Base-by-base conservation (phyloP, 1,140 invertebrate genomes). In the Drosophila persimilis region DNA sequence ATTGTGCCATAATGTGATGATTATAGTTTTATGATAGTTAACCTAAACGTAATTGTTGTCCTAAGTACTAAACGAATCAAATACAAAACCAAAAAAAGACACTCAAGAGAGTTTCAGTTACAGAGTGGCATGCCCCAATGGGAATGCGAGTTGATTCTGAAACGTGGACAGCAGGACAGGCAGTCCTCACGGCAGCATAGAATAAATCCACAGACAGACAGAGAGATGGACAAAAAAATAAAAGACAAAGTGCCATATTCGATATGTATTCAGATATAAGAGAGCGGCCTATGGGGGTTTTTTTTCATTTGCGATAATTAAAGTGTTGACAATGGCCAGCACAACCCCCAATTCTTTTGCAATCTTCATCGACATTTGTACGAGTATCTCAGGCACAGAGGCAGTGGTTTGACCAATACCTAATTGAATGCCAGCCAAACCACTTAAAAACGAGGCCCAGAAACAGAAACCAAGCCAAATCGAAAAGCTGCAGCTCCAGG, bases 1-100 rank as follows among this genome's bases (percentile, higher is more conserved):
- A 81, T 89, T 89, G 85, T 89, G 85, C 85, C 85, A 89, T 89
- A 85, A 89, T 89, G 85, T 89, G 85, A 89, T 89, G 83, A 88
- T 86, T 86, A 88, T 86, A 88, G 83, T 79, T 77, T 69, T 72
- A 88, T 80, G 67, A 53, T 80, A 85, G 73, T 77, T 77, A 79
- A 88, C 77, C 73, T 85, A 78, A 86, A 64, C 62, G 62, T 85
- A 85, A 86, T 81, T 70, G 73, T 86, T 74, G 58, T 83, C 70
- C 69, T 73, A 73, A 71, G 71, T 64, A 73, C 67, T 63, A 73
- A 63, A 73, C 67, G 48, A 64, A 73, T 64, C 47, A 59, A 71
- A 71, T 71, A 53, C 55, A 70, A 70, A 29, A 55, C 46, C 24
- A 43, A 11, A 56, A 35, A 44, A 58, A 17, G 17, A 11, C 11